These are phyloP conservation scores for Aeoliscus strigatus DNA, from an alignment of 2,797 vertebrate genomes.

Conservation along the genomic window DNA sequence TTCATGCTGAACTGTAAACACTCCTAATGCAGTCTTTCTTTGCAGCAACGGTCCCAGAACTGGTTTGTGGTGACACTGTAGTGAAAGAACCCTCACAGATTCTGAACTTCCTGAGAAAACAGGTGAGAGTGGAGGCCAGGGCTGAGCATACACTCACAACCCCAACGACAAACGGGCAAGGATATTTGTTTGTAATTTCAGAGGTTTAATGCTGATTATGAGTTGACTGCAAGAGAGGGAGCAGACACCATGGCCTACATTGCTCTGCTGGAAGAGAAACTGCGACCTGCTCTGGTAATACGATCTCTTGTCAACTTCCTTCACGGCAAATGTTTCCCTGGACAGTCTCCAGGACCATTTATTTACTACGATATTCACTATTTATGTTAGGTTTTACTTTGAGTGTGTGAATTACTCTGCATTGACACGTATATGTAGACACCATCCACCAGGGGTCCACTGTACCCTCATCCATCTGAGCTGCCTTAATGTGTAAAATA, in stretches of 20 bases:
- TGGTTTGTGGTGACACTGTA: slow-evolving; percentile 76
- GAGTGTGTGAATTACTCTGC: too few species aligned
- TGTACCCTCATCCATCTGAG: too few species aligned
- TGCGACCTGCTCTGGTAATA: slow-evolving; percentile 87
- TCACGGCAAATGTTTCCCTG: not conserved
- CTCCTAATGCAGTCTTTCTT: not conserved
- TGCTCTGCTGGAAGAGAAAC: slow-evolving; percentile 91
- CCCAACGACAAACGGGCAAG: not conserved
- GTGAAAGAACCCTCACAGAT: slow-evolving; percentile 89
- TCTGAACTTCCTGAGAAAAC: slow-evolving; percentile 89
- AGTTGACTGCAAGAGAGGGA: slow-evolving; percentile 90
- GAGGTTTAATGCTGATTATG: slow-evolving; percentile 94
- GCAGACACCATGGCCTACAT: slow-evolving; percentile 96
- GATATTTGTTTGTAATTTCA: slow-evolving; percentile 49
- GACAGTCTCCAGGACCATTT: too few species aligned
- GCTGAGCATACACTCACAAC: not conserved
- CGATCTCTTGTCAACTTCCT: slow-evolving; percentile 1
- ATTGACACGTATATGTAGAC: too few species aligned
- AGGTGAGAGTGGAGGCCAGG: slow-evolving; percentile 64
- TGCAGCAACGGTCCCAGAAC: slow-evolving; percentile 83
- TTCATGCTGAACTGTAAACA: not conserved
- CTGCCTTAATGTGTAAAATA: too few species aligned
- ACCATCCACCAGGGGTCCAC: too few species aligned
- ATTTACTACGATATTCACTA: too few species aligned
- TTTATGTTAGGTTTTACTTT: too few species aligned